Percentiles rank a stretch among this genome's conserved stretches.
Evolutionary conservation across 2,797 vertebrate species (phyloP).

Genomic region (Pampus argenteus): DNA sequence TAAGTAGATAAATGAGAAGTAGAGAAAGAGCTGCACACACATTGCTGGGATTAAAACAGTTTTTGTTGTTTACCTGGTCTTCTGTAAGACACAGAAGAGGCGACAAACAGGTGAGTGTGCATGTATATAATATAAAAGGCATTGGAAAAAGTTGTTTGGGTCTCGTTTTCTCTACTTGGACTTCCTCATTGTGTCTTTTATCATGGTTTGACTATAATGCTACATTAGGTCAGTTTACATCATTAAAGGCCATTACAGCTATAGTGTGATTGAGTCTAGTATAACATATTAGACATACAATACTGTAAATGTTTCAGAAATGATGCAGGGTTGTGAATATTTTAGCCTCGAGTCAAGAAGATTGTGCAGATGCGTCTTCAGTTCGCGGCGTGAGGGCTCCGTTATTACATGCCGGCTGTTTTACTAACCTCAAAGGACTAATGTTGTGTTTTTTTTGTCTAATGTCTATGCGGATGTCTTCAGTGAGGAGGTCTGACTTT

Average conservation of each 20-base stretch:
- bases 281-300: not conserved
- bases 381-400: not conserved
- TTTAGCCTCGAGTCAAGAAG: not conserved
- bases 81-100: constrained; percentile 75
- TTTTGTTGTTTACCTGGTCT: constrained; percentile 53
- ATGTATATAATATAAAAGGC: no score
- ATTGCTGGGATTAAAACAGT: constrained; percentile 25
- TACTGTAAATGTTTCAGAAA: not conserved
- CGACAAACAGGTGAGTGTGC: constrained; percentile 74
- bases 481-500: rapidly evolving
- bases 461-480: not conserved
- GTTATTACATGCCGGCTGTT: not conserved
- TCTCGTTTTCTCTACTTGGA: not conserved
- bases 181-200: not conserved
- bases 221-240: not conserved
- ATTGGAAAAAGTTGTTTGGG: not conserved
- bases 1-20: constrained; percentile 37
- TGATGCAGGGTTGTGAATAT: not conserved
- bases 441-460: not conserved
- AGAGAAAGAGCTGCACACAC: constrained; percentile 28
- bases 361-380: constrained; percentile 17
- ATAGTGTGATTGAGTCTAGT: not conserved
- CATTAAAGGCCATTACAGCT: not conserved
- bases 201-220: not conserved
- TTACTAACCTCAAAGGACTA: not conserved